phyloP scores from a whole-genome alignment of 2,113 vertebrate genomes.

The Sinosuthora webbiana region DNA sequence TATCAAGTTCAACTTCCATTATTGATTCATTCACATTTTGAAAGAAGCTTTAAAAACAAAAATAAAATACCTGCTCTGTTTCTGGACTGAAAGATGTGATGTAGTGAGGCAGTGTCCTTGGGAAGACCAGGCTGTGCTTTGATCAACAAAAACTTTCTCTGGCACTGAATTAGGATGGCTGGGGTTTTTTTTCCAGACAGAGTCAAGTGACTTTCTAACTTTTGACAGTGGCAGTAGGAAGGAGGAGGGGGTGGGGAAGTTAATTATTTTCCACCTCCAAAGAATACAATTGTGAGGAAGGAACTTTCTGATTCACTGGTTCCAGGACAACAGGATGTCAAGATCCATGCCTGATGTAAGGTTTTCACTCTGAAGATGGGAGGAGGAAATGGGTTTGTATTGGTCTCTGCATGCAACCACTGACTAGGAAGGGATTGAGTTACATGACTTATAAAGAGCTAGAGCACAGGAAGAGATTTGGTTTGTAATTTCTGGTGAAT shows the following conservation, averaged over 20 bases:
- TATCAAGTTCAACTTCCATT: neutral
- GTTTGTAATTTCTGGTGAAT: neutral
- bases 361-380: slow-evolving; percentile 24
- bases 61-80: neutral
- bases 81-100: neutral
- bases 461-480: neutral
- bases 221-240: slow-evolving; percentile 45
- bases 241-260: slow-evolving; percentile 53
- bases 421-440: neutral
- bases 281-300: slow-evolving; percentile 68
- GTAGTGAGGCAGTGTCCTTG: slow-evolving; percentile 10
- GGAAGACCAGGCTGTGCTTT: neutral
- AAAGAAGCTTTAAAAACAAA: neutral
- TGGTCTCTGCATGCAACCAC: neutral
- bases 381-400: slow-evolving; percentile 29
- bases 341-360: slow-evolving; percentile 52
- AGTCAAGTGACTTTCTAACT: slow-evolving; percentile 38
- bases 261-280: slow-evolving; percentile 63
- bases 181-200: neutral
- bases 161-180: neutral
- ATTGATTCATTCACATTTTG: neutral
- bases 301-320: slow-evolving; percentile 64
- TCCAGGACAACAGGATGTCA: slow-evolving; percentile 65
- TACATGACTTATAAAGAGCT: neutral
- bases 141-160: slow-evolving; percentile 47